Evolutionary conservation across 2,113 vertebrate genomes (phyloP), one percentile per base, ranked within the genome.

Genomic region (Limanda limanda): DNA sequence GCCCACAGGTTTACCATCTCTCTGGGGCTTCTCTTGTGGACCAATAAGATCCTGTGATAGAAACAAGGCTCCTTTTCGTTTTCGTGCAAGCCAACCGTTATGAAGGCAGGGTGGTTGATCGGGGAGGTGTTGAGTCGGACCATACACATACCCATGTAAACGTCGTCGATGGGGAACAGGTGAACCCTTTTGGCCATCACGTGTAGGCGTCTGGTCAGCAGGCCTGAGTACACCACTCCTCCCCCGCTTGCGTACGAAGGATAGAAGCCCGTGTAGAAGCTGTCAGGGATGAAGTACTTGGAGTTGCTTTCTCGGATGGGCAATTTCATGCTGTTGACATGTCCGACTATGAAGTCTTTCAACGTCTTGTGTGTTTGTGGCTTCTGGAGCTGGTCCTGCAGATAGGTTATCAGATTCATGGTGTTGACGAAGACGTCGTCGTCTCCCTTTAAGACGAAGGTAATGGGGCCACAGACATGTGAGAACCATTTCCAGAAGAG

Each of bases 81-180:
- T 9, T 63, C 9, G 0, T 88, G 45, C 18, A 93, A 92, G 72
- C 91, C 93, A 71, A 95, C 94, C 0, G 92, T 95, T 55, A 93
- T 82, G 78, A 96, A 95, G 23, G 92, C 94, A 0, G 88, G 83
- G 67, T 95, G 86, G 69, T 91, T 70, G 3, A 40, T 17, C 0
- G 93, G 93, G 0, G 25, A 5, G 11, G 88, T 48, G 0, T 92
- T 88, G 0, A 96, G 86, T 13, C 86, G 86, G 9, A 51, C 2
- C 80, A 96, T 89, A 66, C 95, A 95, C 94, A 95, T 95, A 13
- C 95, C 95, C 10, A 95, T 79, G 3, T 89, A 95, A 17, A 95
- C 92, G 1, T 95, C 94, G 1, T 95, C 94, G 8, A 95, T 95
- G 56, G 95, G 95, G 71, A 89, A 95, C 27, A 95, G 87, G 75